Percentiles rank a stretch among this genome's conserved stretches.
These are phyloP conservation scores for Nothocercus nigrocapillus DNA, from an alignment of 2,113 vertebrate species.

Conservation along the genomic window DNA sequence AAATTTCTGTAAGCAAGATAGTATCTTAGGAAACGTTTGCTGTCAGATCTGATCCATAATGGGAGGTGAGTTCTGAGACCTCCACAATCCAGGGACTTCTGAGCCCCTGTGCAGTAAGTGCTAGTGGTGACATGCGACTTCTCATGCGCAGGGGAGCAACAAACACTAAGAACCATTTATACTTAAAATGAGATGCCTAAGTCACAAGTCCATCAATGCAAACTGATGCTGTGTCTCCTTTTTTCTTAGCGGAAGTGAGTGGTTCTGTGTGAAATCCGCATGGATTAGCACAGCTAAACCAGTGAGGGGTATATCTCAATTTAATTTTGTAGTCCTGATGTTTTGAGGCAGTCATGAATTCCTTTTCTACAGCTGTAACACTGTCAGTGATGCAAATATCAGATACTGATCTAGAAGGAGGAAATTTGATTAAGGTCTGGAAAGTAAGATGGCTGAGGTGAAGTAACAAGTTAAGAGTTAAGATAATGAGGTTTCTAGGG, in stretches of 20 bases:
- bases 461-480: neutral
- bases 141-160: neutral
- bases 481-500: neutral
- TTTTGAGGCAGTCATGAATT: neutral
- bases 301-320: fast-evolving
- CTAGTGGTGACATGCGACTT: neutral
- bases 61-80: neutral
- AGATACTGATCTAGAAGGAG: neutral
- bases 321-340: fast-evolving
- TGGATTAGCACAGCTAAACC: fast-evolving
- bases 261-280: no score
- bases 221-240: neutral
- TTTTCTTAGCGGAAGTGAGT: neutral
- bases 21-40: neutral
- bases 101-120: neutral
- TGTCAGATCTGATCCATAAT: neutral
- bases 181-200: no score
- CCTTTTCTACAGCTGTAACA: neutral
- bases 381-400: neutral
- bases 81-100: neutral
- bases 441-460: neutral
- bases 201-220: neutral
- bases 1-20: no score
- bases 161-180: neutral
- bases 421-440: neutral